Percentiles rank a stretch among this genome's conserved stretches.
These are phyloP conservation scores for Onthophagus sagittarius DNA, from an alignment of 2,888 invertebrate genomes.

Conservation along the genomic window DNA sequence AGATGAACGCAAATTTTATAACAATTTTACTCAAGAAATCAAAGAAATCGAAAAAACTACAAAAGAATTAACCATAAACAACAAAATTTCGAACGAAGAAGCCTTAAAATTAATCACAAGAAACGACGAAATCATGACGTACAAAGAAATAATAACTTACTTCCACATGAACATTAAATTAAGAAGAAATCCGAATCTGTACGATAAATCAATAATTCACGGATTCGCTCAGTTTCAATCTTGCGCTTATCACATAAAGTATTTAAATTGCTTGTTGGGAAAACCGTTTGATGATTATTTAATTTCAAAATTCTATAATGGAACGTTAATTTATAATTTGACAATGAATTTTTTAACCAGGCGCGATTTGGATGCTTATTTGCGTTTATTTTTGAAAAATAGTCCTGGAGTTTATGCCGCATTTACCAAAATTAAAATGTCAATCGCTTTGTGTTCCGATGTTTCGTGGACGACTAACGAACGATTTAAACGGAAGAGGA, in stretches of 20 bases:
- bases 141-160: conserved; percentile 56
- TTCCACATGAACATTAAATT: conserved; percentile 58
- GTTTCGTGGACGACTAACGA: conserved; percentile 19
- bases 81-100: conserved; percentile 43
- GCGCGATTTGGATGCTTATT: conserved; percentile 52
- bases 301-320: conserved; percentile 66
- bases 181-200: conserved; percentile 53
- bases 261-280: conserved; percentile 63
- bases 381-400: conserved; percentile 44
- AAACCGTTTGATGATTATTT: conserved; percentile 56
- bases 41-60: conserved; percentile 24
- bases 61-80: conserved; percentile 28
- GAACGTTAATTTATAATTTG: conserved; percentile 73
- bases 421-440: conserved; percentile 34
- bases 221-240: conserved; percentile 65
- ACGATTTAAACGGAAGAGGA: conserved; percentile 28
- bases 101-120: conserved; percentile 53
- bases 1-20: conserved; percentile 51
- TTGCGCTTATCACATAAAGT: conserved; percentile 56
- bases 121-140: conserved; percentile 58
- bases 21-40: conserved; percentile 48
- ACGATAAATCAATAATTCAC: conserved; percentile 57
- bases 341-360: conserved; percentile 60
- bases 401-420: conserved; percentile 42
- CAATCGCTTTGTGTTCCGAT: conserved; percentile 27